Evolutionary conservation across 2,113 vertebrate genomes (phyloP), one percentile per base, ranked within the genome.

Genomic region (Oryzias woworae): DNA sequence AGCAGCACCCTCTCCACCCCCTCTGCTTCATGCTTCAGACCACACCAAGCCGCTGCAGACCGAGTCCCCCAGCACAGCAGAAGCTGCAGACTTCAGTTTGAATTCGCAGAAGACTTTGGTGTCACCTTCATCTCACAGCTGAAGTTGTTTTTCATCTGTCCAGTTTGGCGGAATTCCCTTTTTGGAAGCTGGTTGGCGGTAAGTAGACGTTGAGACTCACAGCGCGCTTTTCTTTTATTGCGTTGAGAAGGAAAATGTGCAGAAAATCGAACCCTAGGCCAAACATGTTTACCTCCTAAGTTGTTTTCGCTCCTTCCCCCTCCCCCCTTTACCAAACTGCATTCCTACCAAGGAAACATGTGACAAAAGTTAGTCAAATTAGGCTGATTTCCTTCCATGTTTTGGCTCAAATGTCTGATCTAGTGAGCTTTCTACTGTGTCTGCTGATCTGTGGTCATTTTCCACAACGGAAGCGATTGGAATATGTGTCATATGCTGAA

Each of bases 21-120:
- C 44, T 42, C 36, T 24, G 1, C 43, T 36, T 43, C 50, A 76
- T 68, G 84, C 79, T 83, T 68, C n/a, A 77, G 62, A 48, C 54
- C 4, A 69, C 59, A 71, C 70, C 53, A 53, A 66, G 58, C 15
- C 62, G 63, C 31, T 58, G n/a, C 60, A 53, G 20, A 67, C 8
- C 53, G 22, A 4, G 47, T 36, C 24, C 16, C 28, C 51, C 22
- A 26, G 41, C 22, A 12, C 43, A 67, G 22, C 41, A 14, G 55
- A 64, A 24, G 36, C 36, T 8, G 4, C 54, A 14, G 46, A 49
- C 48, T 47, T 16, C 44, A n/a, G 3, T 36, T 12, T 10, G 36
- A 12, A 8, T 36, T 36, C 10, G 1, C 26, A 36, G 3, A 36
- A 36, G 10, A 10, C 8, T 36, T 36, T 2, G 36, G 36, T 10